phyloP scores from a whole-genome alignment of 1,140 invertebrate genomes.

The Zaprionus ghesquierei region DNA sequence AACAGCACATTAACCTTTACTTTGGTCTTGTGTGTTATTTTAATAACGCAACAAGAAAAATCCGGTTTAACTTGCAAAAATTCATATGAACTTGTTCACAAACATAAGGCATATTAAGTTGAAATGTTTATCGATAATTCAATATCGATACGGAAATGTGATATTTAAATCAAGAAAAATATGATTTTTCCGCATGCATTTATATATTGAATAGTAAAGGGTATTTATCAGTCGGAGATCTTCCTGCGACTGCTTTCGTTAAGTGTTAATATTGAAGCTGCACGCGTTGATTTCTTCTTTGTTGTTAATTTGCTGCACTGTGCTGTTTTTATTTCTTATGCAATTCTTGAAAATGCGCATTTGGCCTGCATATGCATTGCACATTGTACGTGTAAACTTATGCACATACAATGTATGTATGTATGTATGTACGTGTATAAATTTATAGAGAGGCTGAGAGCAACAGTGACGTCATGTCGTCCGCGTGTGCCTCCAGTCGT shows the following conservation, averaged over 20 bases:
- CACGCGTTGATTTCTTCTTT: constrained; percentile 43
- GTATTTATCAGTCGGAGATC: not conserved
- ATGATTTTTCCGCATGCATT: not conserved
- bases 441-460: not conserved
- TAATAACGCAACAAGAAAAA: constrained; percentile 12
- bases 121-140: not conserved
- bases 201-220: not conserved
- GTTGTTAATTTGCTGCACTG: constrained; percentile 52
- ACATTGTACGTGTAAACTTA: not conserved
- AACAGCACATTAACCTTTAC: constrained; percentile 34
- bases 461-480: constrained; percentile 50
- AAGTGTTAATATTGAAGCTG: constrained; percentile 9
- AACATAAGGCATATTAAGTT: not conserved
- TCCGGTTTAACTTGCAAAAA: constrained; percentile 11
- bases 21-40: constrained; percentile 34
- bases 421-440: not conserved
- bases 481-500: constrained; percentile 32
- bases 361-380: constrained; percentile 23
- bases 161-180: not conserved
- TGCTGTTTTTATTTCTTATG: constrained; percentile 55
- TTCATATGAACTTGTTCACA: not conserved
- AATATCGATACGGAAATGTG: not conserved
- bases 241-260: constrained; percentile 19
- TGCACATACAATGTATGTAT: not conserved
- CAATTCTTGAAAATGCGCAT: constrained; percentile 55